A percentile compares a stretch with the other conserved stretches of the same genome.
Evolutionary conservation across 2,113 vertebrate genomes (phyloP).

Genomic region (Indicator indicator): DNA sequence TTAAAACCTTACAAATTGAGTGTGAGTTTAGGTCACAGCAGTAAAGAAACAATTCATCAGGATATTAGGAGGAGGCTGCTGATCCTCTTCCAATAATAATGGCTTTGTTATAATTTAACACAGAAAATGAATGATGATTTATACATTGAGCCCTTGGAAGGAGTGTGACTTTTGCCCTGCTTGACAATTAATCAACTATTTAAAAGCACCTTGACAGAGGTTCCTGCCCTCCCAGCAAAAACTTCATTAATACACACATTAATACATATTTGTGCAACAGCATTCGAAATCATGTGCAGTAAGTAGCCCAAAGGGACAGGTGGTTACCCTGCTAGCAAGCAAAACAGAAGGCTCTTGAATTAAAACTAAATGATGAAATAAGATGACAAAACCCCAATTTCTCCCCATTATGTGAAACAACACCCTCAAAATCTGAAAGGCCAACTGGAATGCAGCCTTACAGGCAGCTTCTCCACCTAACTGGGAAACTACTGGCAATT

Average conservation of each 20-base stretch:
- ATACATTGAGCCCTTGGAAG: neutral
- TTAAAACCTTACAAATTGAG: neutral
- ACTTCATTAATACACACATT: constrained; percentile 23
- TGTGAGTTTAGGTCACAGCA: neutral
- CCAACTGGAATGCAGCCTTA: neutral
- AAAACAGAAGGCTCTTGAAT: neutral
- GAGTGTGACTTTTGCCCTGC: neutral
- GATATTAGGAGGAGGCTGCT: neutral
- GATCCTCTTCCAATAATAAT: neutral
- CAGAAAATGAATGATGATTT: constrained; percentile 38
- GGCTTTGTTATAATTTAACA: neutral
- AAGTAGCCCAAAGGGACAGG: neutral
- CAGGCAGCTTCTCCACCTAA: neutral
- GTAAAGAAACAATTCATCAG: neutral
- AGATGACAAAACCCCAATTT: neutral
- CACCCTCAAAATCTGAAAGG: neutral
- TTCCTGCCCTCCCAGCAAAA: constrained; percentile 7
- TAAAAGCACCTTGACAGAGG: constrained; percentile 38
- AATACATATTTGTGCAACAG: constrained; percentile 12
- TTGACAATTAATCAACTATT: constrained; percentile 57
- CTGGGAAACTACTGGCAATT: neutral
- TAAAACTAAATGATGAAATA: neutral
- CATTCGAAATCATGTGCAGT: constrained; percentile 17
- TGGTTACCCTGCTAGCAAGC: neutral
- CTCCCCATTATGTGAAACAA: fast-evolving